These are phyloP conservation scores for Terrapene triunguis DNA, from an alignment of 2,113 vertebrate genomes.

Conservation along the genomic window DNA sequence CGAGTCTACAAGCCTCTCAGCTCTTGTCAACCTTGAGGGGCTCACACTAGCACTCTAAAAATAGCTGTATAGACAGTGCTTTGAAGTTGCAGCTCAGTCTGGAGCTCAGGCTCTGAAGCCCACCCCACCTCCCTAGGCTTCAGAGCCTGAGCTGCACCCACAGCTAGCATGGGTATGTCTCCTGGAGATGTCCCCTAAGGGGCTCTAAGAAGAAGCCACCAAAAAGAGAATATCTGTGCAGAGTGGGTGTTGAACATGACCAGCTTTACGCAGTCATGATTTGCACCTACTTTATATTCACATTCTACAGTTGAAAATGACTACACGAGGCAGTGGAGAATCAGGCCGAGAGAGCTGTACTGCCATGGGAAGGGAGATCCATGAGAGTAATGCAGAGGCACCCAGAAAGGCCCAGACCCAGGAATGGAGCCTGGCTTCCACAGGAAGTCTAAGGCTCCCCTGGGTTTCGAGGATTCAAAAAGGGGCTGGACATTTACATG, in stretches of 20 bases:
- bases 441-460: neutral
- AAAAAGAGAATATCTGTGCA: too few relatives aligned
- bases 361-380: neutral
- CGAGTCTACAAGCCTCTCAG: too few relatives aligned
- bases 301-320: neutral
- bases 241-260: neutral
- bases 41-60: neutral
- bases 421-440: neutral
- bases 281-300: neutral
- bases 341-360: neutral
- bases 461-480: fast-evolving
- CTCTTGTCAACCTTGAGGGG: too few relatives aligned
- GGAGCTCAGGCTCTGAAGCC: too few relatives aligned
- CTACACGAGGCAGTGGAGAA: fast-evolving
- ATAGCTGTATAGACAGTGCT: neutral
- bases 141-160: too few relatives aligned
- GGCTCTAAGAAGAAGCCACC: too few relatives aligned
- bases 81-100: too few relatives aligned
- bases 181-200: too few relatives aligned
- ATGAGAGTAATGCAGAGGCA: neutral
- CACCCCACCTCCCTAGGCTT: too few relatives aligned
- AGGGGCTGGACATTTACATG: too few relatives aligned
- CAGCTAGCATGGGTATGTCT: too few relatives aligned
- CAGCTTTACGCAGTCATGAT: neutral
- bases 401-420: neutral